Percentiles rank a stretch among this genome's conserved stretches.
Evolutionary conservation across 1,140 invertebrate genomes (phyloP).

Genomic region (Sinonovacula constricta): DNA sequence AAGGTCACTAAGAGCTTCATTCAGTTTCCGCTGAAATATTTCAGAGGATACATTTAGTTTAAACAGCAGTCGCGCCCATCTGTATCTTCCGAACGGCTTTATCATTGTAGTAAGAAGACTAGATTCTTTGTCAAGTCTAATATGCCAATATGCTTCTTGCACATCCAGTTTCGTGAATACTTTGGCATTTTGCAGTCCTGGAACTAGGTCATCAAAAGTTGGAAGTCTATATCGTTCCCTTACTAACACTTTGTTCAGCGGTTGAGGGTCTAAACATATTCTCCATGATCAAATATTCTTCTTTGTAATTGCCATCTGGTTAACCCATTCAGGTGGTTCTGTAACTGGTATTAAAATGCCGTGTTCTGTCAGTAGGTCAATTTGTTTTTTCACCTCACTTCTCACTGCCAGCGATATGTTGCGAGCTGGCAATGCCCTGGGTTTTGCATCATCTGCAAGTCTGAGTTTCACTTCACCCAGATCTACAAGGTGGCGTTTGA

Average conservation of each 20-base stretch:
- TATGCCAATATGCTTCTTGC: constrained; percentile 54
- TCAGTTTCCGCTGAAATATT: constrained; percentile 18
- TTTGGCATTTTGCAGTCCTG: constrained; percentile 47
- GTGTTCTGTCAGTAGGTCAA: too few relatives aligned
- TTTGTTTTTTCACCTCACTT: too few relatives aligned
- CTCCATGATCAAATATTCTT: constrained; percentile 51
- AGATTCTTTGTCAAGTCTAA: constrained; percentile 54
- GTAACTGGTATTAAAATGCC: too few relatives aligned
- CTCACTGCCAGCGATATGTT: not conserved
- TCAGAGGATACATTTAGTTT: not conserved
- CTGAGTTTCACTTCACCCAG: constrained; percentile 10
- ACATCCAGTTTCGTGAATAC: constrained; percentile 56
- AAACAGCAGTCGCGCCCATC: too few relatives aligned
- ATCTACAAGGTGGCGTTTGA: constrained; percentile 11
- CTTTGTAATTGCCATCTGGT: constrained; percentile 42
- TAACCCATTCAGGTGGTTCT: constrained; percentile 59
- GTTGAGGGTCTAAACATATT: constrained; percentile 58
- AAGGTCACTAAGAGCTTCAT: constrained; percentile 5
- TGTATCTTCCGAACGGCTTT: constrained; percentile 43
- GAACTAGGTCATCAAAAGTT: constrained; percentile 57
- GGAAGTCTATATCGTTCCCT: constrained; percentile 50
- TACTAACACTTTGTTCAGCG: constrained; percentile 55
- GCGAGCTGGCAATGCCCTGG: constrained; percentile 8
- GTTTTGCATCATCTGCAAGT: not conserved
- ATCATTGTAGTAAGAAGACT: constrained; percentile 54